Evolutionary conservation across 1,140 invertebrate species (phyloP).

Genomic region (Coelopa frigida): DNA sequence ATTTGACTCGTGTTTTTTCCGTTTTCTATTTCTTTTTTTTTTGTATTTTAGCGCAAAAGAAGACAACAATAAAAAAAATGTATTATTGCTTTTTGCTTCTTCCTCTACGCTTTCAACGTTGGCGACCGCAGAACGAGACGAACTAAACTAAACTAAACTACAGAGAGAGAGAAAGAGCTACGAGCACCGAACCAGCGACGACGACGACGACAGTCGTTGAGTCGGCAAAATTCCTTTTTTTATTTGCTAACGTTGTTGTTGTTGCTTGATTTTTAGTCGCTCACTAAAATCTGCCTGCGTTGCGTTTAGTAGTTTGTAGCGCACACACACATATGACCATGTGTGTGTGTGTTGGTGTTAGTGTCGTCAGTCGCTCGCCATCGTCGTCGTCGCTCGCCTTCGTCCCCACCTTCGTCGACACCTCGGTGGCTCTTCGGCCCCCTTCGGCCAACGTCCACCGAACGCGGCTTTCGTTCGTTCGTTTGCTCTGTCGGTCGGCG

Average conservation of each 20-base stretch:
- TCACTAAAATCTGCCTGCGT: background rate
- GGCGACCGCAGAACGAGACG: slow-evolving; percentile 16
- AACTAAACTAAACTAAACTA: slow-evolving; percentile 18
- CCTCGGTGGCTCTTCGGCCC: too few species aligned
- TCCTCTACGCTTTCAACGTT: background rate
- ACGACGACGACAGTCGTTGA: slow-evolving; percentile 3
- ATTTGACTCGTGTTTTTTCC: too few species aligned
- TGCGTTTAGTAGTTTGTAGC: background rate
- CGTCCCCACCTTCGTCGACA: too few species aligned
- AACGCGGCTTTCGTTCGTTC: too few species aligned
- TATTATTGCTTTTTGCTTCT: slow-evolving; percentile 1
- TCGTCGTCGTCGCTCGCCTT: too few species aligned
- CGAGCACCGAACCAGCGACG: background rate
- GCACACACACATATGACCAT: background rate
- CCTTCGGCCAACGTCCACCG: too few species aligned
- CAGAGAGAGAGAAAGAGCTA: too few species aligned
- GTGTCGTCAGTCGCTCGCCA: too few species aligned
- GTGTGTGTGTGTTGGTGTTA: background rate
- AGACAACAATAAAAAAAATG: too few species aligned
- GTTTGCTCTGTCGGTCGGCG: too few species aligned
- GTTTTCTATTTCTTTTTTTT: background rate
- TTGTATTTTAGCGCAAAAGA: slow-evolving; percentile 5
- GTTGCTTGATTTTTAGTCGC: background rate
- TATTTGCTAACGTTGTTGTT: background rate
- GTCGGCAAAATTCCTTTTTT: slow-evolving; percentile 1